phyloP scores from a whole-genome alignment of 2,113 vertebrate species.

The Muntiacus reevesi region DNA sequence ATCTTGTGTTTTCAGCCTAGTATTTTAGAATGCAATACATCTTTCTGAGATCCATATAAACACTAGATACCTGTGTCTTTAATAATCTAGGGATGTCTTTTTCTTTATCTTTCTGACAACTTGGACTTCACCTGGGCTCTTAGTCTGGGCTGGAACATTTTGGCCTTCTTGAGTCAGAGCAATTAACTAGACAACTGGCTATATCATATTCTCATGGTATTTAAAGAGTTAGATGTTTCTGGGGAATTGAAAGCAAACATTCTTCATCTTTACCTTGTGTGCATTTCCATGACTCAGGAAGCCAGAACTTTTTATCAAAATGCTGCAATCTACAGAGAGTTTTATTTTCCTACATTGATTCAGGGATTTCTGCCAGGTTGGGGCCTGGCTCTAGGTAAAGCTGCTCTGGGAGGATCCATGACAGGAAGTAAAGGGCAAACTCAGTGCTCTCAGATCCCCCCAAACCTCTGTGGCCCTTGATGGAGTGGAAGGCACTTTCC shows the following conservation, averaged over 20 bases:
- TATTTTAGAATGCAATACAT: not conserved
- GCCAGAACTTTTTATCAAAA: not conserved
- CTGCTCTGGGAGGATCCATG: not conserved
- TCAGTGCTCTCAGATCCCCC: not conserved
- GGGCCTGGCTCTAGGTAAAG: not conserved
- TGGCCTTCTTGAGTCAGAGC: not conserved
- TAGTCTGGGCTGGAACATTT: not conserved
- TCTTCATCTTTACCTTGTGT: not conserved
- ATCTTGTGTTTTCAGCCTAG: not conserved
- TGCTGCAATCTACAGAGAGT: not conserved
- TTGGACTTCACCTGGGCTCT: not conserved
- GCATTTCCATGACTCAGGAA: not conserved
- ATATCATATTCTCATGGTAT: not conserved
- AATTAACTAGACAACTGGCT: not conserved
- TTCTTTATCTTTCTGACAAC: not conserved
- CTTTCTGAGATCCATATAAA: not conserved
- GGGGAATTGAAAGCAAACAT: not conserved
- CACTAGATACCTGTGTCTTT: not conserved
- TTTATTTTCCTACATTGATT: not conserved
- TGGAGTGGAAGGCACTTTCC: not conserved
- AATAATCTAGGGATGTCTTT: not conserved
- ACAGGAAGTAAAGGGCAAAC: not conserved
- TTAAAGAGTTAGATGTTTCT: not conserved
- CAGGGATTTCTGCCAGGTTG: not conserved
- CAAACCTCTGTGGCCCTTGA: not conserved